Conservation (phyloP, 2,113 vertebrate species). For the Brienomyrus brachyistius region DNA sequence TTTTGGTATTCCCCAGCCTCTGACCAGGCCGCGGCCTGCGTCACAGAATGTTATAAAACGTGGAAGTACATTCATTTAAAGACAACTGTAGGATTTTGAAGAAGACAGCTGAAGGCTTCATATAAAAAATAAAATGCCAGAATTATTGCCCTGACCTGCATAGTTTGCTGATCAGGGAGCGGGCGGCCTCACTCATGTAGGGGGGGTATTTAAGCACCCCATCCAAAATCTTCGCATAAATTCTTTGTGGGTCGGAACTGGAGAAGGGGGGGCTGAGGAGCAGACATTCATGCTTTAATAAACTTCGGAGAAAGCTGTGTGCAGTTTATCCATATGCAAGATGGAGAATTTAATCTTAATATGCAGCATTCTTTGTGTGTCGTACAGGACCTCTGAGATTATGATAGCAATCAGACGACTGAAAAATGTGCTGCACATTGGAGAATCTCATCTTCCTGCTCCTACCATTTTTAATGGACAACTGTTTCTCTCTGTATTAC, state of each 20-base stretch:
- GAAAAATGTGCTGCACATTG: background rate
- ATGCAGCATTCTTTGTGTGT: background rate
- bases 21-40: constrained; percentile 66
- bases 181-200: constrained; percentile 60
- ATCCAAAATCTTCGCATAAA: constrained; percentile 69
- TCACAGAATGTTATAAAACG: background rate
- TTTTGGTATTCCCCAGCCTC: constrained; percentile 68
- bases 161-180: constrained; percentile 66
- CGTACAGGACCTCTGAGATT: background rate
- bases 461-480: background rate
- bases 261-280: constrained; percentile 65
- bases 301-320: background rate
- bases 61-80: background rate
- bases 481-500: background rate
- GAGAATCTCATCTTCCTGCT: background rate
- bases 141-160: constrained; percentile 57
- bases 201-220: constrained; percentile 61
- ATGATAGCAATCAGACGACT: background rate
- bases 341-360: background rate
- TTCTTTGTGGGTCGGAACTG: constrained; percentile 68
- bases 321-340: background rate
- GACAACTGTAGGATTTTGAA: background rate
- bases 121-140: background rate
- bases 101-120: background rate
- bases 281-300: constrained; percentile 8